phyloP scores from a whole-genome alignment of 2,113 vertebrate genomes.

The Pelmatolapia mariae region DNA sequence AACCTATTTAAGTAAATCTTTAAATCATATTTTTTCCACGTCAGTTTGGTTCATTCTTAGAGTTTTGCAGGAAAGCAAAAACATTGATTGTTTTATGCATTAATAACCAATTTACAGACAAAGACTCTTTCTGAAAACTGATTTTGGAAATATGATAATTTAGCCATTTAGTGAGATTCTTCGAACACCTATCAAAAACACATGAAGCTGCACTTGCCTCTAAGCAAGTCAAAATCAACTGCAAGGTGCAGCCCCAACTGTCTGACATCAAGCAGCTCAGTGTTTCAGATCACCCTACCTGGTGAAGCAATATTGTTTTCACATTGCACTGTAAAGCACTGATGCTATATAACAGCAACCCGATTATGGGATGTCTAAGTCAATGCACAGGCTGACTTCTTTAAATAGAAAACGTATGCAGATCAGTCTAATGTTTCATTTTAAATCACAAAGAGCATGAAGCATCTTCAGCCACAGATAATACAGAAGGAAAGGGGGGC shows the following conservation, averaged over 20 bases:
- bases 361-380: fast-evolving
- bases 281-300: neutral
- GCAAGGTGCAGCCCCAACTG: neutral
- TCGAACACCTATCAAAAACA: neutral
- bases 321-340: neutral
- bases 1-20: neutral
- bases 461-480: neutral
- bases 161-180: neutral
- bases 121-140: neutral
- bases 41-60: neutral
- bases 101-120: neutral
- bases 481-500: neutral
- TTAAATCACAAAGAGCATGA: neutral
- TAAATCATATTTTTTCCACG: neutral
- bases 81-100: neutral
- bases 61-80: neutral
- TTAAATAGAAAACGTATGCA: fast-evolving
- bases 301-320: neutral
- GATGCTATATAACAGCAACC: fast-evolving
- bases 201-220: neutral
- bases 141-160: neutral
- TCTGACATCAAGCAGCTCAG: neutral
- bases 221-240: neutral
- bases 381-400: neutral
- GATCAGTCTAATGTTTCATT: neutral